phyloP scores from a whole-genome alignment of 64 coral and sea anemone species.

The Hydrozoanthus tunicans region DNA sequence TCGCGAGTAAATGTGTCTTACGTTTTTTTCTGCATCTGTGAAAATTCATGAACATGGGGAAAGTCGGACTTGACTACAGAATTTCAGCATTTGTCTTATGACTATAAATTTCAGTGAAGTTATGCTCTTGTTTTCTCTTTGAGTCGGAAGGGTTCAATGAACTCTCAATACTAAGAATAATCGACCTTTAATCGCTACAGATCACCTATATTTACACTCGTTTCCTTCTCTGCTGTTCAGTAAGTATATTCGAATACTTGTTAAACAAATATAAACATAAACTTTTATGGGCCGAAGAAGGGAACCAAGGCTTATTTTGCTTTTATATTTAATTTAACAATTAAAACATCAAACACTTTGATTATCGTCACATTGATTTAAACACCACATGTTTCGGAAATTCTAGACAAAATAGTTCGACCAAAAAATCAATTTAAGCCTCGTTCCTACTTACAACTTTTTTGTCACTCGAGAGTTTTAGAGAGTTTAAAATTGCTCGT shows the following conservation, averaged over 20 bases:
- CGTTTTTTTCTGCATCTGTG: no score
- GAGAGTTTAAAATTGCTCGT: background rate
- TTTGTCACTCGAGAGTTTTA: background rate
- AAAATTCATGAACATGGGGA: no score
- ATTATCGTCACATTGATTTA: background rate
- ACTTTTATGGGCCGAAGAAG: background rate
- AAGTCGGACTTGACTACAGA: no score
- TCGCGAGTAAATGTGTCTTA: no score
- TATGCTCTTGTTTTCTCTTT: no score
- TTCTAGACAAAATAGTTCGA: background rate
- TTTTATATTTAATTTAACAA: background rate
- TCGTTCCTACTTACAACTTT: background rate
- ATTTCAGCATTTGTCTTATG: no score
- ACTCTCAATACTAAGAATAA: no score
- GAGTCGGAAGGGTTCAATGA: no score
- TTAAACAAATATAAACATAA: background rate
- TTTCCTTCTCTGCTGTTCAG: no score
- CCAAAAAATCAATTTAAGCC: background rate
- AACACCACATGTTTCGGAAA: background rate
- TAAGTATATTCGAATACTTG: background rate
- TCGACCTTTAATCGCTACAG: no score
- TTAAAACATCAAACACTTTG: constrained; percentile 23
- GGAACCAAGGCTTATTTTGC: background rate
- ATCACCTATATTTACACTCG: no score
- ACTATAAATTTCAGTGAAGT: no score